phyloP scores from a whole-genome alignment of 1,140 invertebrate genomes.

The Pantala flavescens region DNA sequence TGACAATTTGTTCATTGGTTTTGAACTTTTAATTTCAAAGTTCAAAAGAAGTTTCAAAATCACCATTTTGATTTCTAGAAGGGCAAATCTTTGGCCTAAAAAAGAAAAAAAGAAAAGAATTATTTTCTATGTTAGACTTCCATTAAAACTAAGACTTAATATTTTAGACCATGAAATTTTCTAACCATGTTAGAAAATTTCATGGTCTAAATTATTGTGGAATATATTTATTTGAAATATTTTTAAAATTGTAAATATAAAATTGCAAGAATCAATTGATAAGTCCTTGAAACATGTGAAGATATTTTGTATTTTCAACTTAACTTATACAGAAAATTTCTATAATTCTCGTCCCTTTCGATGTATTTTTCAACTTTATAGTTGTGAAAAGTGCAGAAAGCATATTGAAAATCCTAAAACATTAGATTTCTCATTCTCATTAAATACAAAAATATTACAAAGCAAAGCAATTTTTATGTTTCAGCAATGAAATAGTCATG shows the following conservation, averaged over 20 bases:
- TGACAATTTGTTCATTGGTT: not conserved
- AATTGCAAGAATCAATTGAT: not conserved
- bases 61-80: not conserved
- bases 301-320: not conserved
- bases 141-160: not conserved
- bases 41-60: not conserved
- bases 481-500: no score
- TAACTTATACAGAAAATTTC: not conserved
- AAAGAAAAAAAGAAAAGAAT: not conserved
- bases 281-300: no score
- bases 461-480: no score
- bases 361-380: no score
- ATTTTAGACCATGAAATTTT: not conserved
- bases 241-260: not conserved
- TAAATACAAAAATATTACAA: no score
- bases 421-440: no score
- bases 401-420: no score
- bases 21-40: not conserved
- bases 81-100: not conserved
- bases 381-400: no score
- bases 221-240: not conserved
- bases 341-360: not conserved
- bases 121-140: not conserved
- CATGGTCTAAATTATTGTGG: not conserved
- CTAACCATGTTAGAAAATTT: not conserved